These are phyloP conservation scores for Micrastur ruficollis DNA, from an alignment of 2,797 vertebrate species.

Conservation along the genomic window DNA sequence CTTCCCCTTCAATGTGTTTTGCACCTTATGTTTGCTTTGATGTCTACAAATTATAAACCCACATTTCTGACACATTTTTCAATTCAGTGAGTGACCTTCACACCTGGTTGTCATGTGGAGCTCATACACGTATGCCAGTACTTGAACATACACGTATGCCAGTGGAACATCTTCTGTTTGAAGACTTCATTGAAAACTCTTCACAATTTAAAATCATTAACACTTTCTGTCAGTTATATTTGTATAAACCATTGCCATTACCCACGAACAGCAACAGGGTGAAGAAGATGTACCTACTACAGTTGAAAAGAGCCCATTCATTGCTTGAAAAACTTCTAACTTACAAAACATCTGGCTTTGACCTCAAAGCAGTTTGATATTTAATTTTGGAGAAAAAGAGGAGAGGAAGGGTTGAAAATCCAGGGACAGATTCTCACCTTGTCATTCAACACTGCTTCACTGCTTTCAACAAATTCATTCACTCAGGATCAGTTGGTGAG, in stretches of 20 bases:
- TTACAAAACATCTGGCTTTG: background rate
- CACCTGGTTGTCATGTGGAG: background rate
- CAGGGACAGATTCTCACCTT: background rate
- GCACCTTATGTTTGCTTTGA: constrained; percentile 8
- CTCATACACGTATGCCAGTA: background rate
- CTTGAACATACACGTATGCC: background rate
- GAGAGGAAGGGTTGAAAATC: background rate
- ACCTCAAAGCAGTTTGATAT: background rate
- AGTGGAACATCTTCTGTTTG: background rate
- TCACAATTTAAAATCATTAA: constrained; percentile 4
- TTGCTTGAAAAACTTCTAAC: background rate
- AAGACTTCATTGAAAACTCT: background rate
- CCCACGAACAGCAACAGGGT: background rate
- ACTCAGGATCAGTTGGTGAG: background rate
- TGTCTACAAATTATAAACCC: background rate
- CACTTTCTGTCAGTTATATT: background rate
- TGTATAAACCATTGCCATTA: background rate
- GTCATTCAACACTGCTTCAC: background rate
- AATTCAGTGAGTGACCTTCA: background rate
- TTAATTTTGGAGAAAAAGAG: background rate
- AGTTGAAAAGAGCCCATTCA: background rate
- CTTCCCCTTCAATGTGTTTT: background rate
- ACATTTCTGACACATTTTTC: background rate
- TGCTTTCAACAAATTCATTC: background rate
- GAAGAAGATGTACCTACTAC: background rate